phyloP scores from a whole-genome alignment of 2,888 invertebrate genomes.

The Gymnocheta viridis region DNA sequence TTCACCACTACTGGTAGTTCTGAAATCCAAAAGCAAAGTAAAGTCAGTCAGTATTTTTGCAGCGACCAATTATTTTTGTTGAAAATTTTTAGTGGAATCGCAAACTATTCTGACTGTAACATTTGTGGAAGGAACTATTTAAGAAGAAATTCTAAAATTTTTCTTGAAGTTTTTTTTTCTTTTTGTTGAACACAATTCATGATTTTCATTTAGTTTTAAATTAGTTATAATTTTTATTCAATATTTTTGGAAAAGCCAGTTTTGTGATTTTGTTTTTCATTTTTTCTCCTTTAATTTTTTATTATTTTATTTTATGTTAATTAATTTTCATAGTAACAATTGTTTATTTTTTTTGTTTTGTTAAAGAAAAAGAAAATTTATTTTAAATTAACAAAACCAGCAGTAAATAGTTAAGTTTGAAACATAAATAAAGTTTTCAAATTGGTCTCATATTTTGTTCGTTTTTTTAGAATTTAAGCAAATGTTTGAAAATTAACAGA shows the following conservation, averaged over 20 bases:
- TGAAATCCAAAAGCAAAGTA: neutral
- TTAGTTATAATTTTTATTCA: constrained; percentile 40
- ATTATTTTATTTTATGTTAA: constrained; percentile 70
- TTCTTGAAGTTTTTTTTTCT: neutral
- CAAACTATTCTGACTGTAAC: no score
- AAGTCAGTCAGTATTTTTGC: neutral
- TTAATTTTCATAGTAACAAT: constrained; percentile 69
- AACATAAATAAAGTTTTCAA: constrained; percentile 77
- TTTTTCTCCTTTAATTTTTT: constrained; percentile 69
- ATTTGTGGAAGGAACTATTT: no score
- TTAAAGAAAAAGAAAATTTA: constrained; percentile 44
- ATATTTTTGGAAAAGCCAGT: constrained; percentile 72
- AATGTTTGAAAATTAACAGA: constrained; percentile 68
- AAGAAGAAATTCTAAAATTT: neutral
- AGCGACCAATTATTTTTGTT: no score
- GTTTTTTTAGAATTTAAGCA: constrained; percentile 69
- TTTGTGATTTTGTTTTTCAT: constrained; percentile 78
- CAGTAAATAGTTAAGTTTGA: constrained; percentile 58
- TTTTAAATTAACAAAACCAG: constrained; percentile 33
- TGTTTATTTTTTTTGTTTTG: constrained; percentile 63
- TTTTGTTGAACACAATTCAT: constrained; percentile 9
- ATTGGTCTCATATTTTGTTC: constrained; percentile 79
- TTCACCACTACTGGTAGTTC: no score
- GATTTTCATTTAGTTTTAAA: constrained; percentile 3
- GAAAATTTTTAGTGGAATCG: no score